Conservation (phyloP, 2,888 invertebrate genomes). For the Pheosia gnoma region DNA sequence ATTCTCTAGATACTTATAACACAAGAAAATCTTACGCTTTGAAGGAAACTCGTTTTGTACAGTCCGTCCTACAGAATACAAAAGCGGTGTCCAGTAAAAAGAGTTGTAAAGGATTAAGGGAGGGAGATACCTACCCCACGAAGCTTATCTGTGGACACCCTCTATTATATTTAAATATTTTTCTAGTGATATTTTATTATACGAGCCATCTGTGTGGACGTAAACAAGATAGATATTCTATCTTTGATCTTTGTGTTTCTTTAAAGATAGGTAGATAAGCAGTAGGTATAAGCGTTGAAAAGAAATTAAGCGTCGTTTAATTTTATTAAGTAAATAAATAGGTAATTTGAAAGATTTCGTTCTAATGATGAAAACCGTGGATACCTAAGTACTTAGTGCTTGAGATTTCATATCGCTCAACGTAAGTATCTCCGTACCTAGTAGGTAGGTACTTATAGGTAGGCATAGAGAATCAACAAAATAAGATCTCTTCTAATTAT, state of each 20-base stretch:
- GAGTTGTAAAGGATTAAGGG: constrained; percentile 67
- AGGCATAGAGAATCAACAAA: no score
- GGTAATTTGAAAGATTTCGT: no score
- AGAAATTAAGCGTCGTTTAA: constrained; percentile 28
- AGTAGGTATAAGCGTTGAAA: constrained; percentile 15
- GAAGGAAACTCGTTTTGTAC: constrained; percentile 1
- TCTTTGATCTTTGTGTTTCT: constrained; percentile 68
- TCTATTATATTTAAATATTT: constrained; percentile 75
- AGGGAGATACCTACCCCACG: constrained; percentile 34
- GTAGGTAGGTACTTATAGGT: no score
- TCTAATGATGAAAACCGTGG: no score
- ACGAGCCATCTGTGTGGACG: constrained; percentile 46
- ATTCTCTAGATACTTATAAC: not conserved
- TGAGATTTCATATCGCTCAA: no score
- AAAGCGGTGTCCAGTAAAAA: constrained; percentile 70
- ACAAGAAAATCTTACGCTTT: constrained; percentile 1
- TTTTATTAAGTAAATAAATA: constrained; percentile 23
- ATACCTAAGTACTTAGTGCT: no score
- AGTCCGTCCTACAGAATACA: constrained; percentile 46
- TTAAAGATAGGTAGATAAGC: constrained; percentile 16
- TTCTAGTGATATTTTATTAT: constrained; percentile 79
- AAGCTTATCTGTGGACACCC: constrained; percentile 68
- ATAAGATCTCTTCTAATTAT: no score
- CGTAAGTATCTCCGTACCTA: no score
- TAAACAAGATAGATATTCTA: constrained; percentile 36